Evolutionary conservation across 2,113 vertebrate species (phyloP).

Genomic region (Corvus hawaiiensis): DNA sequence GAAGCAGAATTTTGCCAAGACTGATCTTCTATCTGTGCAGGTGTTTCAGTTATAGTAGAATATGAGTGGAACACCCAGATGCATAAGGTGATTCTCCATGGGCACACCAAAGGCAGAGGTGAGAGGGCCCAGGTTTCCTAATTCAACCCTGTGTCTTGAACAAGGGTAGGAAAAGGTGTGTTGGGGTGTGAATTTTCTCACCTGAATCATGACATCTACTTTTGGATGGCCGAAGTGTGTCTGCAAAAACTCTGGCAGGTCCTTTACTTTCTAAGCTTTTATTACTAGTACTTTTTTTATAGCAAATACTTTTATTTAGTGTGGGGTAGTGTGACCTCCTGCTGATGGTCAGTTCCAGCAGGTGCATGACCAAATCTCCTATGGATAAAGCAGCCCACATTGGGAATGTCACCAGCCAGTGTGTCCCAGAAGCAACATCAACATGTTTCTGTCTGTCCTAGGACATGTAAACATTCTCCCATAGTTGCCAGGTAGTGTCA

Average conservation of each 20-base stretch:
- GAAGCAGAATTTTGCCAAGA: not conserved
- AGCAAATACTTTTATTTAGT: not conserved
- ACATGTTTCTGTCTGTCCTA: not conserved
- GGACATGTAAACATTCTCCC: not conserved
- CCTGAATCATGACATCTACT: not conserved
- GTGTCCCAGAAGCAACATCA: not conserved
- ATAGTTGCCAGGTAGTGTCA: not conserved
- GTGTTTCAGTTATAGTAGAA: not conserved
- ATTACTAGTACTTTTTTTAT: not conserved
- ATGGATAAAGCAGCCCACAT: not conserved
- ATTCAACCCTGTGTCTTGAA: not conserved
- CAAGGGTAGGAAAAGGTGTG: not conserved
- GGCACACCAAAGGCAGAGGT: not conserved
- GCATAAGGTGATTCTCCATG: not conserved
- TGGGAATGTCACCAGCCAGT: not conserved
- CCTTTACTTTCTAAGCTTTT: not conserved
- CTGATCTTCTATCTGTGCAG: not conserved
- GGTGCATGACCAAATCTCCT: not conserved
- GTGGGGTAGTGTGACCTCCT: not conserved
- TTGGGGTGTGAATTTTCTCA: not conserved
- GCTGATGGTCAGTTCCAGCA: not conserved
- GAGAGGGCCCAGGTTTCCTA: not conserved
- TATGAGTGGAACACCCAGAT: not conserved
- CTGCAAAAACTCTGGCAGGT: not conserved
- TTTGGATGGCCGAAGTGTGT: not conserved